Percentiles rank a stretch among this genome's conserved stretches.
These are phyloP conservation scores for Lasioglossum figueresi DNA, from an alignment of 2,888 invertebrate genomes.

Conservation along the genomic window DNA sequence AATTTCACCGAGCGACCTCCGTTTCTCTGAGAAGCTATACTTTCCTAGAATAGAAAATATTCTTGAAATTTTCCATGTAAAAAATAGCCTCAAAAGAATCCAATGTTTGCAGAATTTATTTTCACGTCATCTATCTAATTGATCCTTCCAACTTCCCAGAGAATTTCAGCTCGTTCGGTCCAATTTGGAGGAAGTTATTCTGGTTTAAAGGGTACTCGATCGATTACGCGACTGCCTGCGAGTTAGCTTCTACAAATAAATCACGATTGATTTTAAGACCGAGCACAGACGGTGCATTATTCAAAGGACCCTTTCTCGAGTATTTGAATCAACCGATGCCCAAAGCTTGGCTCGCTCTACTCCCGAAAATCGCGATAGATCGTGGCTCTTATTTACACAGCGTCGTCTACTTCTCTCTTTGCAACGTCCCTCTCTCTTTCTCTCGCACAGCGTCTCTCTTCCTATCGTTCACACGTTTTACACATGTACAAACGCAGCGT, in stretches of 20 bases:
- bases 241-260: not conserved
- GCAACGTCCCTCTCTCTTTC: conserved; percentile 11
- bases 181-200: not conserved
- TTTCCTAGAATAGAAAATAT: not conserved
- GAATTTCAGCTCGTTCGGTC: not conserved
- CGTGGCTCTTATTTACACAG: conserved; percentile 56
- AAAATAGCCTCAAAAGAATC: no score
- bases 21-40: not conserved
- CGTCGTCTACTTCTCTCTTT: conserved; percentile 11
- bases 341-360: not conserved
- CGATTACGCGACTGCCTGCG: not conserved
- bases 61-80: not conserved
- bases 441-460: conserved; percentile 17
- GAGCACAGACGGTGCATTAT: not conserved
- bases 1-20: not conserved
- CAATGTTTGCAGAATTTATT: not conserved
- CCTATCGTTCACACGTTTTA: conserved; percentile 26
- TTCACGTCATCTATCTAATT: not conserved
- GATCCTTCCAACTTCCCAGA: not conserved
- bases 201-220: not conserved
- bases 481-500: conserved; percentile 34
- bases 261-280: not conserved
- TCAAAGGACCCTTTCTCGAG: not conserved
- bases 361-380: conserved; percentile 42
- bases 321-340: not conserved